These are phyloP conservation scores for Eupithecia dodoneata DNA, from an alignment of 2,888 invertebrate species.

Conservation along the genomic window DNA sequence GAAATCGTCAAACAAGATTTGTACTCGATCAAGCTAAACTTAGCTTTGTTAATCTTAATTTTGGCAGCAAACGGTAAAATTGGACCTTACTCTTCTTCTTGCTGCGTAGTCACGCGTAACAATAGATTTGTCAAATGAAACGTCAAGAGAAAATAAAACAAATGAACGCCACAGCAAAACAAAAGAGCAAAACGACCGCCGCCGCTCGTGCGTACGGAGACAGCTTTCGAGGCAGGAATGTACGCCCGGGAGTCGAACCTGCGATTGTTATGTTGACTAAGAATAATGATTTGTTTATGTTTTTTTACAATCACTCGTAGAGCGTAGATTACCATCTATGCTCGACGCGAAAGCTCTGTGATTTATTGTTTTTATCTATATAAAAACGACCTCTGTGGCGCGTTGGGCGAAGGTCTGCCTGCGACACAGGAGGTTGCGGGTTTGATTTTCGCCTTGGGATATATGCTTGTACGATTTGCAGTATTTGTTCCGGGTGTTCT, in stretches of 20 bases:
- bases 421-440: too few species aligned
- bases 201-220: slow-evolving; percentile 70
- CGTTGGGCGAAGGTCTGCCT: too few species aligned
- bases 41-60: too few species aligned
- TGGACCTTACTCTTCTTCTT: too few species aligned
- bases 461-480: too few species aligned
- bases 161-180: slow-evolving; percentile 28
- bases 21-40: too few species aligned
- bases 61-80: too few species aligned
- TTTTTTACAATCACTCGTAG: not conserved
- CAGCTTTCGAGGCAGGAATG: slow-evolving; percentile 73
- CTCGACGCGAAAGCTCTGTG: not conserved
- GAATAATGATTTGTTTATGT: too few species aligned
- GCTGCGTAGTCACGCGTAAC: slow-evolving; percentile 4
- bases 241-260: slow-evolving; percentile 63
- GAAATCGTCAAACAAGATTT: too few species aligned
- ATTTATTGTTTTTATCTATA: not conserved
- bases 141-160: slow-evolving; percentile 4
- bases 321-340: not conserved
- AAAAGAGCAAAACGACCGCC: slow-evolving; percentile 11
- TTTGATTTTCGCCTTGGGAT: too few species aligned
- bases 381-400: too few species aligned
- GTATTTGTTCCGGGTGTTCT: too few species aligned
- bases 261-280: slow-evolving; percentile 9
- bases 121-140: slow-evolving; percentile 1